These are phyloP conservation scores for Nipponia nippon DNA, from an alignment of 2,113 vertebrate species.

Conservation along the genomic window DNA sequence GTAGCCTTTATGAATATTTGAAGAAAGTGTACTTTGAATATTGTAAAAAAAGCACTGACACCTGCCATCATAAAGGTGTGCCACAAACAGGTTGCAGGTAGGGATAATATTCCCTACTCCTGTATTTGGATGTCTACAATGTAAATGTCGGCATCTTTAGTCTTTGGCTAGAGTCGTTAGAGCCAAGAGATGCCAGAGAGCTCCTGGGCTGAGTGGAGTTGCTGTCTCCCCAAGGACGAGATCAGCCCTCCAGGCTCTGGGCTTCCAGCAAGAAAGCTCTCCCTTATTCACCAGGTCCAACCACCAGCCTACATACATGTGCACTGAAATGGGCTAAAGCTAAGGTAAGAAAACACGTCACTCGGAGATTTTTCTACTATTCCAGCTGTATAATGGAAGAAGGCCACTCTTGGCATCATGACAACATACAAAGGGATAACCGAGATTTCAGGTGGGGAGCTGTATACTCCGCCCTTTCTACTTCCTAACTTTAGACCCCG, in stretches of 20 bases:
- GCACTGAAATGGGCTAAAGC: neutral
- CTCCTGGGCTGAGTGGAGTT: fast-evolving
- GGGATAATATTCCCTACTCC: neutral
- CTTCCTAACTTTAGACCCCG: neutral
- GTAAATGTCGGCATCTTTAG: neutral
- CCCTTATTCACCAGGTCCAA: neutral
- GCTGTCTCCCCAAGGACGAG: neutral
- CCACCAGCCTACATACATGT: fast-evolving
- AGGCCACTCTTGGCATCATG: neutral
- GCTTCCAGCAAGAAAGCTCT: neutral
- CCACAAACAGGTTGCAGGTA: neutral
- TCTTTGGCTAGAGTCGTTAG: neutral
- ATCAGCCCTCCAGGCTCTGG: neutral
- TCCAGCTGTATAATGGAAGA: neutral
- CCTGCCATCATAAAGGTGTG: neutral
- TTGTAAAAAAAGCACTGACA: neutral
- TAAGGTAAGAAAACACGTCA: neutral
- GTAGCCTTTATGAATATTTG: neutral
- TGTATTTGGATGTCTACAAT: neutral
- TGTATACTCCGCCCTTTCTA: neutral
- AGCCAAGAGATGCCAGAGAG: neutral
- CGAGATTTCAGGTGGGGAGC: neutral
- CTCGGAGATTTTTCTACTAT: neutral
- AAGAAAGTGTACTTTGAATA: neutral
- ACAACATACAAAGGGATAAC: neutral